These are phyloP conservation scores for Rambutsinella grinnellia DNA, from an alignment of 2,888 invertebrate species.

Conservation along the genomic window DNA sequence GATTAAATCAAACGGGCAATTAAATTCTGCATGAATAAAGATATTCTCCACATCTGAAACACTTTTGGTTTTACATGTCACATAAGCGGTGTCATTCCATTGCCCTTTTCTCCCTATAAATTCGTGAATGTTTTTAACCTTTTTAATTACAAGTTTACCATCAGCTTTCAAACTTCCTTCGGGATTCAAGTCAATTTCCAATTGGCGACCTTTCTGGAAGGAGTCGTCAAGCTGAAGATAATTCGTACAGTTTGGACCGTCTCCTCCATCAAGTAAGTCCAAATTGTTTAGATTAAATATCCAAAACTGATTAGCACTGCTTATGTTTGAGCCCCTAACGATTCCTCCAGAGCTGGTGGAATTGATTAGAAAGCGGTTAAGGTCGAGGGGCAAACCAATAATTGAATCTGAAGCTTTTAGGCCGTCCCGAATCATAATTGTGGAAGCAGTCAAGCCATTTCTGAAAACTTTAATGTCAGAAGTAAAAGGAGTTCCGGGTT, in stretches of 20 bases:
- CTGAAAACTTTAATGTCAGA: too few species aligned
- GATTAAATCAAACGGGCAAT: background rate
- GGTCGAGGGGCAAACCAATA: background rate
- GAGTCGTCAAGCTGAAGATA: background rate
- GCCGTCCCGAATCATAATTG: too few species aligned
- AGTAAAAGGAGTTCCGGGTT: too few species aligned
- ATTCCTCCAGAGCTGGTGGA: background rate
- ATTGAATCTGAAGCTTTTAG: too few species aligned
- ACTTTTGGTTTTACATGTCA: background rate
- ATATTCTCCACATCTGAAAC: background rate
- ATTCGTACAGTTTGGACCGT: background rate
- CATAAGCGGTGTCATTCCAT: background rate
- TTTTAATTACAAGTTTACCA: background rate
- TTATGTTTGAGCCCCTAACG: background rate
- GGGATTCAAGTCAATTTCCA: background rate
- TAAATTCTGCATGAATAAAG: background rate
- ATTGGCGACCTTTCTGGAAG: background rate
- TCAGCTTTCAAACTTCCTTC: background rate
- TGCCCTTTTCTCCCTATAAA: background rate
- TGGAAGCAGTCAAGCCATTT: too few species aligned
- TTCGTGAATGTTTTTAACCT: slow-evolving; percentile 1
- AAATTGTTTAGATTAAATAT: background rate
- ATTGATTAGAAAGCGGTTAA: background rate
- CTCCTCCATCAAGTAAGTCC: background rate
- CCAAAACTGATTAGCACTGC: slow-evolving; percentile 19